phyloP scores from a whole-genome alignment of 2,888 invertebrate species.

The Meta bourneti region DNA sequence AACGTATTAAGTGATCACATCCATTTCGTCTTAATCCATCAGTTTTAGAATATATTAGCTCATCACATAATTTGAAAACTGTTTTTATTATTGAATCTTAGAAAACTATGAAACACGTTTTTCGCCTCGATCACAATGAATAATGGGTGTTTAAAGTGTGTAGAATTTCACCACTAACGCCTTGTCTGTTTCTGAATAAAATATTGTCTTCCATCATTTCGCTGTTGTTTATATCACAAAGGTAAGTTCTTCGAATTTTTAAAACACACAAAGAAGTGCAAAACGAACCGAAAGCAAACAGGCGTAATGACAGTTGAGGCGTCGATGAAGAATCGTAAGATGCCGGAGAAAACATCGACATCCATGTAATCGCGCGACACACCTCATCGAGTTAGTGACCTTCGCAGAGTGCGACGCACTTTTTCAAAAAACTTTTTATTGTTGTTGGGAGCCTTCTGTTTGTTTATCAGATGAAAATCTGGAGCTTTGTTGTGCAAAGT shows the following conservation, averaged over 20 bases:
- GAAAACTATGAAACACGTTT: too few relatives aligned
- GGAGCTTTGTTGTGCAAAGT: neutral
- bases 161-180: too few relatives aligned
- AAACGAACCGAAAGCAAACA: neutral
- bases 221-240: neutral
- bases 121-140: too few relatives aligned
- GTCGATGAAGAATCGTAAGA: constrained; percentile 6
- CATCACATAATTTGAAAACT: too few relatives aligned
- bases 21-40: too few relatives aligned
- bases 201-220: neutral
- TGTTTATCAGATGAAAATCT: neutral
- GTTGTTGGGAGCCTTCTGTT: neutral
- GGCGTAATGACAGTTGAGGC: constrained; percentile 38
- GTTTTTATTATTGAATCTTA: too few relatives aligned
- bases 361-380: constrained; percentile 27
- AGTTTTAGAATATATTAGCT: too few relatives aligned
- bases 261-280: neutral
- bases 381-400: constrained; percentile 52
- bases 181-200: too few relatives aligned
- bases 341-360: constrained; percentile 42
- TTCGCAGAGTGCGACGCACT: constrained; percentile 42
- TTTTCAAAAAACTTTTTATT: constrained; percentile 13
- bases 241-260: neutral
- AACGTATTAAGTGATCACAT: too few relatives aligned
- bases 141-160: too few relatives aligned